Evolutionary conservation across 2,888 invertebrate genomes (phyloP).

Genomic region (Ephialtes manifestator): DNA sequence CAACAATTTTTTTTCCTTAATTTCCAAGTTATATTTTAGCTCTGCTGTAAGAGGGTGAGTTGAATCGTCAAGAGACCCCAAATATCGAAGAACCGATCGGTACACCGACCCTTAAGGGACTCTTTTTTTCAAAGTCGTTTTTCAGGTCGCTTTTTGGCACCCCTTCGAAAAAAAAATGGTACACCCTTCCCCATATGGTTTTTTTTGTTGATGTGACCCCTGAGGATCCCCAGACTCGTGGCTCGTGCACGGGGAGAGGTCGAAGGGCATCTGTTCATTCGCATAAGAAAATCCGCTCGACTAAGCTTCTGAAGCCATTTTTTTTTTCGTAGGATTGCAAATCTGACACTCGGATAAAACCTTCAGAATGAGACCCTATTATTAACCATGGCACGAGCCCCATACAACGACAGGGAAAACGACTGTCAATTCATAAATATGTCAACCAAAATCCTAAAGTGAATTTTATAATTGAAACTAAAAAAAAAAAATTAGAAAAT

Average conservation of each 20-base stretch:
- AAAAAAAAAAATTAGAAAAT: too few species aligned
- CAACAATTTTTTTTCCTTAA: conserved; percentile 37
- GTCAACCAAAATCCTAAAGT: too few species aligned
- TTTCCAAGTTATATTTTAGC: conserved; percentile 33
- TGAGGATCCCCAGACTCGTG: conserved; percentile 6
- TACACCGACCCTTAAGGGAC: conserved; percentile 21
- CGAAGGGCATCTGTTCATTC: conserved; percentile 42
- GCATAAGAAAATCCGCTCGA: neutral
- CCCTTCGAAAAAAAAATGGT: conserved; percentile 36
- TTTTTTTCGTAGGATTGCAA: neutral
- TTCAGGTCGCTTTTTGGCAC: neutral
- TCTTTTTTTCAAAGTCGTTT: conserved; percentile 33
- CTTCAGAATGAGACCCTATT: neutral
- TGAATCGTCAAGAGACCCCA: conserved; percentile 19
- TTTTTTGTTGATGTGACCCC: conserved; percentile 24
- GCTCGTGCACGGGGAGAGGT: conserved; percentile 14
- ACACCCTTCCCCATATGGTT: conserved; percentile 31
- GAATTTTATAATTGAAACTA: too few species aligned
- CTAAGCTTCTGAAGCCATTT: neutral
- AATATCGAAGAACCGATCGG: conserved; percentile 10
- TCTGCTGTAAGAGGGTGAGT: conserved; percentile 20
- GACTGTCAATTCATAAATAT: neutral
- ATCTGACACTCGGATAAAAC: neutral
- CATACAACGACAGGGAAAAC: neutral
- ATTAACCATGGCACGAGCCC: neutral